phyloP scores from a whole-genome alignment of 2,113 vertebrate species.

The Eptatretus burgeri region DNA sequence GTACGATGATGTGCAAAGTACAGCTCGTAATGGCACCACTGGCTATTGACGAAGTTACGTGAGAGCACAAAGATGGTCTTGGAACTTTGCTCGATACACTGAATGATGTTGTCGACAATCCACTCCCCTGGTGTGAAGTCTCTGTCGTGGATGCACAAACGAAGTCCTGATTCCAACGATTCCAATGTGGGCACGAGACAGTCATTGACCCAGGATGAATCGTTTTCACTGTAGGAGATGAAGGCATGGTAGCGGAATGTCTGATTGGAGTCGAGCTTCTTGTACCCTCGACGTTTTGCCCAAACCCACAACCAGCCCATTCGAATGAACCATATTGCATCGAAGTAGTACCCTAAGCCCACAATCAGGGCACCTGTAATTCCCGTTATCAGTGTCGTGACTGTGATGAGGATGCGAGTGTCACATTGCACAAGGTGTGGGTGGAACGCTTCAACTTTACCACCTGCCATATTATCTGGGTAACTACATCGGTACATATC shows the following conservation, averaged over 20 bases:
- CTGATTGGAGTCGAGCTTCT: conserved; percentile 9
- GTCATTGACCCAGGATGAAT: conserved; percentile 15
- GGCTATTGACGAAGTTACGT: conserved; percentile 17
- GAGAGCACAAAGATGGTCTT: conserved; percentile 23
- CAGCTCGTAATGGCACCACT: conserved; percentile 24
- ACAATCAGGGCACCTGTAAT: conserved; percentile 6
- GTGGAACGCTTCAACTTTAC: conserved; percentile 1
- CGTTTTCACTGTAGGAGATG: conserved; percentile 21
- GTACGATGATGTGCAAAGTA: conserved; percentile 14
- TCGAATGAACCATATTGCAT: conserved; percentile 18
- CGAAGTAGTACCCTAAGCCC: conserved; percentile 14
- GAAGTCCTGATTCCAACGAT: conserved; percentile 11
- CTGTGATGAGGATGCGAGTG: conserved; percentile 12
- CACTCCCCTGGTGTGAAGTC: conserved; percentile 21
- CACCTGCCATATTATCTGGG: conserved; percentile 4
- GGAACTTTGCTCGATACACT: conserved; percentile 19
- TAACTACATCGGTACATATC: conserved; percentile 6
- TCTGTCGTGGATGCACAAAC: conserved; percentile 18
- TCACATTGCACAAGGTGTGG: conserved; percentile 8
- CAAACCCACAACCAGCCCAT: conserved; percentile 22
- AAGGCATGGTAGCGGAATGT: conserved; percentile 17
- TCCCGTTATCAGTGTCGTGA: conserved; percentile 11
- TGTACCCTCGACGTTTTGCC: conserved; percentile 15
- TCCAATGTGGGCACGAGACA: conserved; percentile 16
- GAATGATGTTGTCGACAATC: conserved; percentile 23